Conservation (phyloP, 1,140 invertebrate species). For the Trachelipus rathkii region DNA sequence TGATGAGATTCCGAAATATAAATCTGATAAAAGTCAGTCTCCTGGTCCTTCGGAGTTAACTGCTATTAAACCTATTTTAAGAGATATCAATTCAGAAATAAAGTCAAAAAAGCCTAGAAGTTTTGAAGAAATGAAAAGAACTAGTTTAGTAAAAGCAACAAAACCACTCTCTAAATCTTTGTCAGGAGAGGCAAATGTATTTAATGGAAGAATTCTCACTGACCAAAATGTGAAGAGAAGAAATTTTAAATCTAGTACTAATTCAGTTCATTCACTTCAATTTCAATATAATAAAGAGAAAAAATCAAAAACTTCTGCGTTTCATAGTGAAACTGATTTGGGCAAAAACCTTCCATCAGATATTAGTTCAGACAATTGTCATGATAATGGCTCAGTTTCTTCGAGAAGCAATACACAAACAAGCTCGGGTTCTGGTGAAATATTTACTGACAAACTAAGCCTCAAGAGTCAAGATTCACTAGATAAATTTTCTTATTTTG, state of each 20-base stretch:
- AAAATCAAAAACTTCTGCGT: background rate
- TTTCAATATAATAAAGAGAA: too few relatives aligned
- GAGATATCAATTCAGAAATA: too few relatives aligned
- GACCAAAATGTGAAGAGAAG: slow-evolving; percentile 2
- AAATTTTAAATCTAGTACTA: background rate
- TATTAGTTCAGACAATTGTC: background rate
- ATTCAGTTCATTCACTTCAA: too few relatives aligned
- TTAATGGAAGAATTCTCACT: background rate
- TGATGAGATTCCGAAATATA: too few relatives aligned
- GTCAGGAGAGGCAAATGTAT: background rate
- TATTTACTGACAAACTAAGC: slow-evolving; percentile 33
- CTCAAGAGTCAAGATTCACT: slow-evolving; percentile 39
- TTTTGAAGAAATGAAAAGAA: background rate
- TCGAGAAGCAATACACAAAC: slow-evolving; percentile 25
- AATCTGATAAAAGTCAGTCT: too few relatives aligned
- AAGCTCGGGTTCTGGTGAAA: slow-evolving; percentile 26
- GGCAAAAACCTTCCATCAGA: background rate
- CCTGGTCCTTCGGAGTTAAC: too few relatives aligned
- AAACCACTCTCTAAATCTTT: background rate
- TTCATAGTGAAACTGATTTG: background rate
- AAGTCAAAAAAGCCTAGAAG: background rate
- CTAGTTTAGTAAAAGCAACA: background rate
- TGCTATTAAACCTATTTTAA: too few relatives aligned
- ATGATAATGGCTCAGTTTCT: slow-evolving; percentile 11
- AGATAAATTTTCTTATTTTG: slow-evolving; percentile 43